Percentiles rank a stretch among this genome's conserved stretches.
Evolutionary conservation across 64 coral and sea anemone species (phyloP).

Genomic region (Cladopsammia gracilis): DNA sequence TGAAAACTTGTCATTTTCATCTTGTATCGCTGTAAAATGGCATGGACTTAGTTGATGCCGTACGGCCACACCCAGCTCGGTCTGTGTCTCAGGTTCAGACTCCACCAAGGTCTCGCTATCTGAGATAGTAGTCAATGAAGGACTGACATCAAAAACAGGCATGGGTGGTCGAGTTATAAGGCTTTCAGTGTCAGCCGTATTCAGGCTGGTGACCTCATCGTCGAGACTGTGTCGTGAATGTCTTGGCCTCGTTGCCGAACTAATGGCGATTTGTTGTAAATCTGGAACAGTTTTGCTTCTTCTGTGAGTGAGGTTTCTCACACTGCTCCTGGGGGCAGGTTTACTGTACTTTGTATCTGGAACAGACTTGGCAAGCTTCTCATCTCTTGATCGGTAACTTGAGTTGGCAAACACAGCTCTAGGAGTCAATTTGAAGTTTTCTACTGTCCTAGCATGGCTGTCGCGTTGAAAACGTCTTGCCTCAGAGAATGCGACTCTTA

Average conservation of each 20-base stretch:
- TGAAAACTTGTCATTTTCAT: constrained; percentile 58
- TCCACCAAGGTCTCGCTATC: constrained; percentile 88
- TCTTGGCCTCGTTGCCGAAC: constrained; percentile 33
- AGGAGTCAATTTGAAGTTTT: not conserved
- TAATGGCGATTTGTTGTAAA: constrained; percentile 52
- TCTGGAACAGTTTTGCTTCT: constrained; percentile 91
- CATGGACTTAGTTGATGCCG: not conserved
- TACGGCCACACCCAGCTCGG: not conserved
- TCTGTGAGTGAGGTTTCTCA: constrained; percentile 35
- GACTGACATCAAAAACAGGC: constrained; percentile 94
- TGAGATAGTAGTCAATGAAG: constrained; percentile 92
- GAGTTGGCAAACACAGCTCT: constrained; percentile 24
- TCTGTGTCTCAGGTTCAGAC: constrained; percentile 82
- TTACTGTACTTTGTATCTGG: constrained; percentile 45
- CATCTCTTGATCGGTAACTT: constrained; percentile 45
- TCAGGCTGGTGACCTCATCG: constrained; percentile 79
- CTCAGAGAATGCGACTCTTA: not conserved
- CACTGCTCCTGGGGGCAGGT: constrained; percentile 61
- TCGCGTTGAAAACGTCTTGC: not conserved
- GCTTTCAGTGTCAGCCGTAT: constrained; percentile 84
- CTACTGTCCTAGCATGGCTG: not conserved
- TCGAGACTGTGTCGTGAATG: constrained; percentile 77
- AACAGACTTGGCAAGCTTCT: constrained; percentile 9
- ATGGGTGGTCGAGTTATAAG: constrained; percentile 86
- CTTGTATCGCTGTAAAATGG: constrained; percentile 9